Evolutionary conservation across 1,140 invertebrate genomes (phyloP), one percentile per base, ranked within the genome.

Genomic region (Bombus difficillimus): DNA sequence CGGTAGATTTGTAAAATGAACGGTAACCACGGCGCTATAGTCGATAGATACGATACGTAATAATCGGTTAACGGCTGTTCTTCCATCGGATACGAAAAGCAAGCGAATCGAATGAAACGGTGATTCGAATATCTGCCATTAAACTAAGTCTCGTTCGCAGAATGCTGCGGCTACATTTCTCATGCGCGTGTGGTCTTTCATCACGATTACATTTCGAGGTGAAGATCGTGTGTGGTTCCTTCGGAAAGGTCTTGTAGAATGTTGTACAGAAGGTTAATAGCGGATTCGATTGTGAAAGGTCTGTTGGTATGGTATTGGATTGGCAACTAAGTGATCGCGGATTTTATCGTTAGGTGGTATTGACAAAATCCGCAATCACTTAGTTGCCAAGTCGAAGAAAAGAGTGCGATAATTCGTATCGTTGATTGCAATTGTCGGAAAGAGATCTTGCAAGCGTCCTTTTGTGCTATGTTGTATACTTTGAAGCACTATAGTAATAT

Each of bases 1-100:
- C 66, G 78, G 78, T 80, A 53, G 78, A 80, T 80, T 69, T 80
- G 43, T 80, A 37, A 68, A 53, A 41, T 80, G 78, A 80, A 80
- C 78, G 66, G n/a, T 32, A 80, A 79, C 77, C 25, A 79, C 77
- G 32, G 53, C 78, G 69, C 28, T 41, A 18, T 22, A 41, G 41
- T 68, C 15, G n/a, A 79, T 47, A 68, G 62, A 66, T 37, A 41
- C 41, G 64, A 80, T 69, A 53, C 41, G 72, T 64, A 69, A 80
- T 80, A 53, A 80, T 80, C 78, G 64, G 64, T 47, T 69, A 69
- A 69, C 64, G 78, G 62, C 43, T 73, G 78, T 69, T 80, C 64
- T 13, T 80, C 64, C 3, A 62, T 72, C 37, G 47, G 37, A 28
- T 53, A 43, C 43, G 81, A 83, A 68, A 83, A 76, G 10, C 47